Evolutionary conservation across 2,113 vertebrate species (phyloP).

Genomic region (Morone chrysops): DNA sequence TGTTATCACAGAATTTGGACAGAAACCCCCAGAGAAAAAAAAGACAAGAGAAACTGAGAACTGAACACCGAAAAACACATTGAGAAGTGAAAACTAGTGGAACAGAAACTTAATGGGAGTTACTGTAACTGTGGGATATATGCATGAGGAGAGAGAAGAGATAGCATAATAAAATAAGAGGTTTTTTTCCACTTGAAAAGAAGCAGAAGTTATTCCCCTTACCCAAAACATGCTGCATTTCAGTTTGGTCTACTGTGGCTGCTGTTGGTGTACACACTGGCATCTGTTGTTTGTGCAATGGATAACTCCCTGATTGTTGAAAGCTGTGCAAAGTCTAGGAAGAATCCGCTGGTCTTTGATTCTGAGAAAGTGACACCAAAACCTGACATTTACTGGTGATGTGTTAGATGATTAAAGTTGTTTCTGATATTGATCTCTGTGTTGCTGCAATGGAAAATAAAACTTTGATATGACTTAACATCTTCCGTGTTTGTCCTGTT

Average conservation of each 20-base stretch:
- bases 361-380: slow-evolving; percentile 25
- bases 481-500: slow-evolving; percentile 5
- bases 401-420: not conserved
- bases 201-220: not conserved
- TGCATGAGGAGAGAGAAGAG: not conserved
- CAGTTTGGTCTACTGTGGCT: slow-evolving; percentile 1
- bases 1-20: not conserved
- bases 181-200: not conserved
- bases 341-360: not conserved
- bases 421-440: slow-evolving; percentile 17
- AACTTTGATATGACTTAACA: not conserved
- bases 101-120: not conserved
- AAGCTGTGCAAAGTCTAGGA: slow-evolving; percentile 34
- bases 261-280: slow-evolving; percentile 16
- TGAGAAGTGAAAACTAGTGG: not conserved
- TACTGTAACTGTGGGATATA: not conserved
- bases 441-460: slow-evolving; percentile 8
- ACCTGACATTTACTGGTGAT: slow-evolving; percentile 13
- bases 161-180: not conserved
- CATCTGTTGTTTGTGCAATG: slow-evolving; percentile 30
- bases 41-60: not conserved
- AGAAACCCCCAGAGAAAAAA: not conserved
- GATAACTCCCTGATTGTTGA: slow-evolving; percentile 20
- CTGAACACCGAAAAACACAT: not conserved
- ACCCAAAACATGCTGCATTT: slow-evolving; percentile 6